phyloP scores from a whole-genome alignment of 2,113 vertebrate species.

The Manacus vitellinus region DNA sequence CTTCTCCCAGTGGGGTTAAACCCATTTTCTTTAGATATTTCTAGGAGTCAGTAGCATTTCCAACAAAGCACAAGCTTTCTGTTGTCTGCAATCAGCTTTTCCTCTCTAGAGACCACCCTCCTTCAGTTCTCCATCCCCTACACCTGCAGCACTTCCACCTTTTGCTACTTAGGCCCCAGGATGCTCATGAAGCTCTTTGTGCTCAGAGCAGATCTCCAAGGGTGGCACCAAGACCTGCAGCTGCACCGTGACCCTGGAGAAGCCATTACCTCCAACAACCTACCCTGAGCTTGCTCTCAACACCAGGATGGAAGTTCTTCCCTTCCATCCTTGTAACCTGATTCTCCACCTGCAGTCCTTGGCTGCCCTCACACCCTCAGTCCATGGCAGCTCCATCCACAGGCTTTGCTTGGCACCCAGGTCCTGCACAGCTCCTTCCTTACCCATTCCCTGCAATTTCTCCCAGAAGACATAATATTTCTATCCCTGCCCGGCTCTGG shows the following conservation, averaged over 20 bases:
- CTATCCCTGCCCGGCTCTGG: background rate
- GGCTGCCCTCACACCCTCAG: background rate
- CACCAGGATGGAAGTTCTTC: background rate
- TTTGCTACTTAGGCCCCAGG: background rate
- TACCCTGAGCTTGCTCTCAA: background rate
- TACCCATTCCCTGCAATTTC: background rate
- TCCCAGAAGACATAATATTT: background rate
- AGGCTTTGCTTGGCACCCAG: background rate
- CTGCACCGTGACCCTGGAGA: background rate
- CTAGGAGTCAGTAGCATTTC: background rate
- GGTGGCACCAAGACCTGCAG: background rate
- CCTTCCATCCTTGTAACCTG: background rate
- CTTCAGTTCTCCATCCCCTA: background rate
- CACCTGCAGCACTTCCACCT: background rate
- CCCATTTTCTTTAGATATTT: background rate
- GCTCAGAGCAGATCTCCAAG: background rate
- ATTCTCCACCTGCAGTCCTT: background rate
- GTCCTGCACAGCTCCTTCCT: background rate
- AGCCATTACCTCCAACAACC: background rate
- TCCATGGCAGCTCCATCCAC: background rate
- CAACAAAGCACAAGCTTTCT: background rate
- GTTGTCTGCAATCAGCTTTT: background rate
- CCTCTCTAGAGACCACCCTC: background rate
- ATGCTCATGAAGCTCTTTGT: background rate
- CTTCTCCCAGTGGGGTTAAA: background rate